Percentiles rank a stretch among this genome's conserved stretches.
phyloP scores from a whole-genome alignment of 2,797 vertebrate species.

The Chelon auratus region DNA sequence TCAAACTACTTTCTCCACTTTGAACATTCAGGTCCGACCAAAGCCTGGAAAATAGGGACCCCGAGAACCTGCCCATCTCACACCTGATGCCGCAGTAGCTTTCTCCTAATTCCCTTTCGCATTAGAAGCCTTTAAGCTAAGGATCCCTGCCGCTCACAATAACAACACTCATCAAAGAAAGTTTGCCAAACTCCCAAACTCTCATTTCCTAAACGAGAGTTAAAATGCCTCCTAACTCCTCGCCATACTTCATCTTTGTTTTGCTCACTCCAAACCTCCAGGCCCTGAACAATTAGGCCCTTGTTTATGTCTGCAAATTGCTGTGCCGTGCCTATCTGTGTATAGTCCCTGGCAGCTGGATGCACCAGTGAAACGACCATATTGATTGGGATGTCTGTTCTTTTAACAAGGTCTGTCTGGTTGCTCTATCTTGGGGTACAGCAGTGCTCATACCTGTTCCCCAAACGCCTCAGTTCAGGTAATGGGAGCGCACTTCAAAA shows the following conservation, averaged over 20 bases:
- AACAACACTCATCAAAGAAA: conserved; percentile 76
- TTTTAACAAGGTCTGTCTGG: conserved; percentile 82
- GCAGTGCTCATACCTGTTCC: conserved; percentile 68
- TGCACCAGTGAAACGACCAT: conserved; percentile 71
- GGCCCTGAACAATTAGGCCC: conserved; percentile 81
- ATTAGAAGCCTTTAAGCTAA: conserved; percentile 47
- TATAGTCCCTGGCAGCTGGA: conserved; percentile 74
- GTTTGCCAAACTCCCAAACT: conserved; percentile 69
- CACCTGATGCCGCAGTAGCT: conserved; percentile 36
- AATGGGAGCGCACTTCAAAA: conserved; percentile 73
- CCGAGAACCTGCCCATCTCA: conserved; percentile 28
- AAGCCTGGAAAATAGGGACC: conserved; percentile 54
- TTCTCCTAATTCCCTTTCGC: conserved; percentile 48
- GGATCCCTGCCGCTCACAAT: conserved; percentile 63
- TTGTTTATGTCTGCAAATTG: conserved; percentile 83
- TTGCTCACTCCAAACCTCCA: conserved; percentile 68
- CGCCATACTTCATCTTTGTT: conserved; percentile 74
- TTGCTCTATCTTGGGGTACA: conserved; percentile 60
- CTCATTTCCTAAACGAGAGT: conserved; percentile 80
- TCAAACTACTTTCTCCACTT: conserved; percentile 72
- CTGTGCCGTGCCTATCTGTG: conserved; percentile 72
- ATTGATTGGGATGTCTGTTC: conserved; percentile 80
- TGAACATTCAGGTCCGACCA: conserved; percentile 62
- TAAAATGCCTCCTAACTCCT: conserved; percentile 77
- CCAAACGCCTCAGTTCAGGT: conserved; percentile 69